Evolutionary conservation across 2,113 vertebrate genomes (phyloP), one percentile per base, ranked within the genome.

Genomic region (Buteo buteo): DNA sequence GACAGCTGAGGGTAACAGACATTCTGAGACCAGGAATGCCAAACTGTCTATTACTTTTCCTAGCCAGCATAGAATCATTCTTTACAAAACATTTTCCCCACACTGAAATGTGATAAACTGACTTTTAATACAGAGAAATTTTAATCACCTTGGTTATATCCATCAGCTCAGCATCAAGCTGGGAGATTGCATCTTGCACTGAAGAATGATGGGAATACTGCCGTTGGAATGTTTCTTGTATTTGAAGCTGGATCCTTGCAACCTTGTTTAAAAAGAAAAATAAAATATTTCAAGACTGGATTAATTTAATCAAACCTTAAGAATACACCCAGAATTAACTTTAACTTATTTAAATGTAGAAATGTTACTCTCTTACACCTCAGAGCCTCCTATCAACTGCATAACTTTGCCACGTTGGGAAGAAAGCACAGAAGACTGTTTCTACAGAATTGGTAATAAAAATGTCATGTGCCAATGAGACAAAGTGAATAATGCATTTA

Each of bases 181-280:
- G 99, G 38, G 99, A 98, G 79, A 99, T 86, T 36, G 98, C 99
- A 13, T 98, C 98, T 94, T 99, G 99, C 64, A 99, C 99, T n/a
- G 99, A 99, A 65, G 99, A 98, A 97, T 99, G 99, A 97, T 99
- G 98, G 24, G 99, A 99, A 97, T 98, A 99, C 78, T 99, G 99
- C 73, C 97, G 98, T 59, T 98, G 98, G 79, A 99, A 96, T 2
- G 99, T 99, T 67, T 99, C 99, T 95, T 99, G 99, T 96, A 99
- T 99, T 95, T 99, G 99, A 78, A 99, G 99, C 94, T 99, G 99
- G 93, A 99, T 99, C 77, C 99, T 98, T 55, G 99, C 99, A 94
- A 99, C 99, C 99, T 99, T 78, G 42, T 96, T 97, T 71, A 76
- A 85, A 77, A 29, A 94, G 47, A 76, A 79, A 96, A 67, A 92